Percentiles rank a stretch among this genome's conserved stretches.
Evolutionary conservation across 2,888 invertebrate genomes (phyloP).

Genomic region (Aphodius granarius): DNA sequence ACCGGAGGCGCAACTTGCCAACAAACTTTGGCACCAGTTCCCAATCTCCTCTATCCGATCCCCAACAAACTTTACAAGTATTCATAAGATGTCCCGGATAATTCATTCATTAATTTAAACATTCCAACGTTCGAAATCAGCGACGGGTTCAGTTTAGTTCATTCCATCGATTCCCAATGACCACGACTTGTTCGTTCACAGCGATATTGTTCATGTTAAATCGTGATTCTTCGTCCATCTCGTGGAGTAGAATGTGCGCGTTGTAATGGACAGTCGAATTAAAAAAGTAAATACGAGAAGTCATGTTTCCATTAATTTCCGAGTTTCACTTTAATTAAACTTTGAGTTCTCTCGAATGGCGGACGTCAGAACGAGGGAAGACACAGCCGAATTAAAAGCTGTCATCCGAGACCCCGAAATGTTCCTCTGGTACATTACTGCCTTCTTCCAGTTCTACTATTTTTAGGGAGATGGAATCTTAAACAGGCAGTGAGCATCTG

Average conservation of each 20-base stretch:
- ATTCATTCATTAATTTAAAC: conserved; percentile 24
- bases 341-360: not conserved
- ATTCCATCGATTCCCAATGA: not conserved
- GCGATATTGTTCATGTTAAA: too few species aligned
- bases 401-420: conserved; percentile 5
- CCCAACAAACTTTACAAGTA: conserved; percentile 20
- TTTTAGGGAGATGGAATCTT: conserved; percentile 10
- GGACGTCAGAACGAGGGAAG: not conserved
- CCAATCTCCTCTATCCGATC: not conserved
- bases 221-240: not conserved
- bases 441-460: not conserved
- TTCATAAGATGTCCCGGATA: conserved; percentile 19
- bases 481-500: conserved; percentile 1
- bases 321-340: conserved; percentile 12
- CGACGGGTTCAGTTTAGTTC: not conserved
- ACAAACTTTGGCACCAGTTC: conserved; percentile 25
- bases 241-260: not conserved
- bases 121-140: conserved; percentile 17
- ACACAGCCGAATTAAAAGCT: conserved; percentile 8
- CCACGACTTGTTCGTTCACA: not conserved
- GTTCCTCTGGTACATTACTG: not conserved
- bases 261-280: not conserved
- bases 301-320: not conserved
- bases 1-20: conserved; percentile 15
- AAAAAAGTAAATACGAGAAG: not conserved